Percentiles rank a stretch among this genome's conserved stretches.
Conservation (phyloP, 1,140 invertebrate genomes). For the Zaprionus vittiger region DNA sequence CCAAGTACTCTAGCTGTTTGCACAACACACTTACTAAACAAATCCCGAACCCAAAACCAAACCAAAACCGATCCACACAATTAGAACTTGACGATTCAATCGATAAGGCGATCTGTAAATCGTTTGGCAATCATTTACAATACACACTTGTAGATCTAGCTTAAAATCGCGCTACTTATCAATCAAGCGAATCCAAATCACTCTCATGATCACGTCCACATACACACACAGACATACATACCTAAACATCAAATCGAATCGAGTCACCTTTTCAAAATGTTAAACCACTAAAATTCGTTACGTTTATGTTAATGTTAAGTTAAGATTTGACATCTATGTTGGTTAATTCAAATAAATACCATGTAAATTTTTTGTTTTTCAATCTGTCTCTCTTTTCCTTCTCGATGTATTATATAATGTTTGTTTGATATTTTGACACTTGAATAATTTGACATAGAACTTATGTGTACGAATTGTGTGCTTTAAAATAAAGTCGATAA, state of each 20-base stretch:
- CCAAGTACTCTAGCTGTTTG: constrained; percentile 65
- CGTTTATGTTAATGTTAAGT: constrained; percentile 53
- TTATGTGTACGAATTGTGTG: constrained; percentile 39
- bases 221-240: constrained; percentile 27
- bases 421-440: constrained; percentile 28
- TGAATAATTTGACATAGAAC: constrained; percentile 22
- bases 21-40: constrained; percentile 25
- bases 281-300: constrained; percentile 56
- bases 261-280: constrained; percentile 30
- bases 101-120: constrained; percentile 29
- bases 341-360: constrained; percentile 42
- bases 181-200: constrained; percentile 28
- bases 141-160: constrained; percentile 26
- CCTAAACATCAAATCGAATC: constrained; percentile 39
- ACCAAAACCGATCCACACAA: constrained; percentile 20
- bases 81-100: constrained; percentile 30
- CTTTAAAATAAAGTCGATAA: constrained; percentile 47
- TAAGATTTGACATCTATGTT: constrained; percentile 48
- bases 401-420: constrained; percentile 52
- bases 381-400: constrained; percentile 23
- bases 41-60: constrained; percentile 7
- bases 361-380: constrained; percentile 40
- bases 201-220: constrained; percentile 20
- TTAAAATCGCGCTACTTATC: constrained; percentile 36
- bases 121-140: constrained; percentile 32